Evolutionary conservation across 2,797 vertebrate species (phyloP).

Genomic region (Gambusia yucatana): DNA sequence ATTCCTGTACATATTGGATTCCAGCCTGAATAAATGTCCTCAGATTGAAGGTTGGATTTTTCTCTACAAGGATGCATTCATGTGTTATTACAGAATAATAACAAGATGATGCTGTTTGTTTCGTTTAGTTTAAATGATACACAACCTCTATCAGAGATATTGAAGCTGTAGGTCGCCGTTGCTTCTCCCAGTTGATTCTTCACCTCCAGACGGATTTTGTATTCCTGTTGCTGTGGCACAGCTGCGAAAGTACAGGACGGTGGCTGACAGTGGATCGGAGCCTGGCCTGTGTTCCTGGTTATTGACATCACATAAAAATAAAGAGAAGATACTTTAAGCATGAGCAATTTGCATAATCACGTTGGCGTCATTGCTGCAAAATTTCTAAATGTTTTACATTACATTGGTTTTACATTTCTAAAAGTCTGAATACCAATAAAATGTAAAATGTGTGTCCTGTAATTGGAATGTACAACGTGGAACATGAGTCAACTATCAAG

Average conservation of each 20-base stretch:
- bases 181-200: slow-evolving; percentile 61
- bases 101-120: background rate
- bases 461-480: background rate
- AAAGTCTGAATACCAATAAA: background rate
- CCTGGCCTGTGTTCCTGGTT: slow-evolving; percentile 46
- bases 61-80: background rate
- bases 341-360: background rate
- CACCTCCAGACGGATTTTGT: slow-evolving; percentile 67
- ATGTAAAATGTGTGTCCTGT: background rate
- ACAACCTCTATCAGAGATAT: slow-evolving; percentile 69
- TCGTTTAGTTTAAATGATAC: background rate
- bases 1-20: background rate
- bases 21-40: background rate
- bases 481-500: background rate
- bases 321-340: background rate
- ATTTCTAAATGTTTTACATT: background rate
- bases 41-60: background rate
- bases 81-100: background rate
- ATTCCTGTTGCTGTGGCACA: slow-evolving; percentile 48
- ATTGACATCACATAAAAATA: slow-evolving; percentile 22
- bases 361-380: background rate
- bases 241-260: slow-evolving; percentile 55
- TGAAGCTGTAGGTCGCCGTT: slow-evolving; percentile 60
- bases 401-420: background rate
- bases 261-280: slow-evolving; percentile 25